Conservation (phyloP, 2,888 invertebrate genomes). For the Sipha maydis region DNA sequence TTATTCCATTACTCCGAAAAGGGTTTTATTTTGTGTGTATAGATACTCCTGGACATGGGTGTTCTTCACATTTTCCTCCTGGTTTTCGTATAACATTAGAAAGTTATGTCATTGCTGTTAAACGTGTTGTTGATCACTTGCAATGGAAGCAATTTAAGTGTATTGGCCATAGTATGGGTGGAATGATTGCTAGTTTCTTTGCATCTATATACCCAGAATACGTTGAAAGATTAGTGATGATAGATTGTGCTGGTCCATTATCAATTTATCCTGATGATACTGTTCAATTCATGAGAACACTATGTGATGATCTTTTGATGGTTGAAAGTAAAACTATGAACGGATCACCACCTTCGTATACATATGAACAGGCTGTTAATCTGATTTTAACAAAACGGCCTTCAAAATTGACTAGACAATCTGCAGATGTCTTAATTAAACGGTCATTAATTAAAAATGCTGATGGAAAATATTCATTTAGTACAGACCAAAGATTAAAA, state of each 20-base stretch:
- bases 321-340: slow-evolving; percentile 64
- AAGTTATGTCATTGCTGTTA: slow-evolving; percentile 66
- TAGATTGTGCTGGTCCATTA: slow-evolving; percentile 66
- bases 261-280: slow-evolving; percentile 63
- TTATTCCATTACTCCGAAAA: slow-evolving; percentile 67
- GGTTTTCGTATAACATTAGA: slow-evolving; percentile 67
- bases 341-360: slow-evolving; percentile 65
- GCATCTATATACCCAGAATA: slow-evolving; percentile 65
- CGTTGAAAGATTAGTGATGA: slow-evolving; percentile 66
- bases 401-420: slow-evolving; percentile 64
- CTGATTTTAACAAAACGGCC: slow-evolving; percentile 63
- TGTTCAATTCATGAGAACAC: slow-evolving; percentile 62
- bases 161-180: slow-evolving; percentile 69
- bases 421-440: slow-evolving; percentile 65
- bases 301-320: slow-evolving; percentile 64
- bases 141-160: slow-evolving; percentile 67
- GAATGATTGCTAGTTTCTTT: slow-evolving; percentile 66
- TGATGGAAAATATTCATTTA: slow-evolving; percentile 65
- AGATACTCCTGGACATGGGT: slow-evolving; percentile 69
- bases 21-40: slow-evolving; percentile 67
- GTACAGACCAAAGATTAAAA: slow-evolving; percentile 66
- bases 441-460: slow-evolving; percentile 63
- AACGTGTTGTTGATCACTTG: slow-evolving; percentile 67
- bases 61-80: slow-evolving; percentile 67
- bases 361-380: slow-evolving; percentile 64